A percentile compares a stretch with the other conserved stretches of the same genome.
Conservation (phyloP, 2,797 vertebrate genomes). For the Siniperca scherzeri region DNA sequence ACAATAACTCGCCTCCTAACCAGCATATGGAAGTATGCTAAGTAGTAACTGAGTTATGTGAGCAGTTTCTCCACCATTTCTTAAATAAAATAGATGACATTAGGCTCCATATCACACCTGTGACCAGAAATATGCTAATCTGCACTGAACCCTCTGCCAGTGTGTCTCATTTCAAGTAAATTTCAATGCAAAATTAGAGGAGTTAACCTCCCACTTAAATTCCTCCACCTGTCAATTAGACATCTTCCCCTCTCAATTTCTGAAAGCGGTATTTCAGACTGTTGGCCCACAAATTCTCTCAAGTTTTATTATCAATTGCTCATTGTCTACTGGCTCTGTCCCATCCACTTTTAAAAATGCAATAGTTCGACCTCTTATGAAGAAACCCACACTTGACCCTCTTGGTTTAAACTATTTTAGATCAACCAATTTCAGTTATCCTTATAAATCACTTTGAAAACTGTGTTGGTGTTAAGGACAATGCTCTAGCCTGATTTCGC, state of each 20-base stretch:
- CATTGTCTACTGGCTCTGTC: background rate
- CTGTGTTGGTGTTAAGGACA: background rate
- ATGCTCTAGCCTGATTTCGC: background rate
- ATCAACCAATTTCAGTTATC: background rate
- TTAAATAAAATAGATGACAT: slow-evolving; percentile 7
- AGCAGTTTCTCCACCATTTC: background rate
- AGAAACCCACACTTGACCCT: background rate
- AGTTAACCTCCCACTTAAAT: background rate
- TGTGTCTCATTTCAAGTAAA: too few relatives aligned
- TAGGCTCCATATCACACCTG: background rate
- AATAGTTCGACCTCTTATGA: background rate
- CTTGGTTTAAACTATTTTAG: background rate
- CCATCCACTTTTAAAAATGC: background rate
- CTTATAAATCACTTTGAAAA: background rate
- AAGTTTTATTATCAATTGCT: background rate
- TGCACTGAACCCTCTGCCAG: background rate
- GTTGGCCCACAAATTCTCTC: background rate
- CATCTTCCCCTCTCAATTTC: background rate
- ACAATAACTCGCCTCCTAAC: background rate
- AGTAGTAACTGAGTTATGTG: background rate
- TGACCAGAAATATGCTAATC: background rate
- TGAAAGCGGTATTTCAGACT: background rate
- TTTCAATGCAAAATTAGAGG: background rate
- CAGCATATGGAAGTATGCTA: background rate
- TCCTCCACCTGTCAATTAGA: background rate